Evolutionary conservation across 2,888 invertebrate species (phyloP), one percentile per base, ranked within the genome.

Genomic region (Micropterix aruncella): DNA sequence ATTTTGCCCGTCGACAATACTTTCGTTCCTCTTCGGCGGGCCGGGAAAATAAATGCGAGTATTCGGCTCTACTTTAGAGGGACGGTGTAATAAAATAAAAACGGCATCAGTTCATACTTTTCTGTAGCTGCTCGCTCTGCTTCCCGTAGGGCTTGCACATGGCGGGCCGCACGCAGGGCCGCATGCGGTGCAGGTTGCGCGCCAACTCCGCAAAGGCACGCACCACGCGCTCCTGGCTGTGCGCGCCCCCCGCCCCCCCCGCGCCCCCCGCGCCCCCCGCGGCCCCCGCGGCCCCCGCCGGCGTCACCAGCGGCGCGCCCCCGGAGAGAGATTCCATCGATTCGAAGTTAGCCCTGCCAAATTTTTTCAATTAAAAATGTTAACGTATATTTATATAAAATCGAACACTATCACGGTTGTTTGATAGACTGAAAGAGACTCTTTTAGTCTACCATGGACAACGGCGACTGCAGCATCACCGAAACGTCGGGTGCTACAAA

Each of bases 111-210:
- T 47, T 61, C 67, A 71, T 67, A 88, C 88, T 88, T 72, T 89
- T 89, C 65, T 89, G 88, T 54, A 89, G 70, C 57, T 87, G 84
- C 67, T 89, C 89, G 50, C 87, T 87, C 65, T 89, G 89, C 62
- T 89, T 89, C 51, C 89, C 89, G 62, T 89, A 89, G 16, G 89
- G 89, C 64, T 89, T 89, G 62, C 88, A 89, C 89, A 89, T 89
- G 47, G 89, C 82, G 48, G 88, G 89, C 46, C 88, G 75, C 54
- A 89, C 87, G 58, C 87, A 89, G 41, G 86, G 83, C 60, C 89
- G 86, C 86, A 89, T 89, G 57, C 88, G 78, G 53, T 83, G 81
- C 80, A 89, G 81, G 63, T 89, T 89, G 57, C 87, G 83, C 78
- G 89, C 88, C 40, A 89, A 77, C 64, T 89, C 88, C 1, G 83